Conservation (phyloP, 2,113 vertebrate species). For the Cynopterus brachyotis region DNA sequence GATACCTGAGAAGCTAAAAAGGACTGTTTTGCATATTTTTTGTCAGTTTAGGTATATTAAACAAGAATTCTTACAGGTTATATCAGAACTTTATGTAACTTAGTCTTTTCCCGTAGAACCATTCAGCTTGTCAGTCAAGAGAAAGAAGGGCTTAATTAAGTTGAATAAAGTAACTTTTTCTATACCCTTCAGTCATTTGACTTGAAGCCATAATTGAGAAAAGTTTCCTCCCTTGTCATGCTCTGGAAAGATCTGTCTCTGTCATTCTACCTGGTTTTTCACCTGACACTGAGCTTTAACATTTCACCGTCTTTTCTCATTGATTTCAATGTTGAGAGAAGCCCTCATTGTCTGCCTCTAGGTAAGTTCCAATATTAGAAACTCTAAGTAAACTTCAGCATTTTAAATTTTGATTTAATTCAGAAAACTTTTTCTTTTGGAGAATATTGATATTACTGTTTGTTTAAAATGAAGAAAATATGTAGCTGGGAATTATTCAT, state of each 20-base stretch:
- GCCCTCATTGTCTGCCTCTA: not conserved
- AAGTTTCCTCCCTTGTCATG: not conserved
- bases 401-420: not conserved
- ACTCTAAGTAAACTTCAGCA: not conserved
- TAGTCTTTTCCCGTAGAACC: not conserved
- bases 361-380: not conserved
- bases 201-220: not conserved
- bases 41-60: not conserved
- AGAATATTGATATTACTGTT: not conserved
- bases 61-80: not conserved
- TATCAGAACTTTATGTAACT: not conserved
- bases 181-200: not conserved
- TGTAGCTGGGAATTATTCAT: not conserved
- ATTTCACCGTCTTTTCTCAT: not conserved
- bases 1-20: not conserved
- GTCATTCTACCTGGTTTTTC: not conserved
- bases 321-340: not conserved
- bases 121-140: not conserved
- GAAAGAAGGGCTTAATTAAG: not conserved
- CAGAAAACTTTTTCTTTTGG: not conserved
- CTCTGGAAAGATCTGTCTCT: not conserved
- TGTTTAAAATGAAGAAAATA: slow-evolving; percentile 17
- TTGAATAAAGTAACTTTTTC: slow-evolving; percentile 22
- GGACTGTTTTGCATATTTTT: not conserved
- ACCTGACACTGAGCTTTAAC: not conserved